Percentiles rank a stretch among this genome's conserved stretches.
These are phyloP conservation scores for Euura lappo DNA, from an alignment of 1,140 invertebrate species.

Conservation along the genomic window DNA sequence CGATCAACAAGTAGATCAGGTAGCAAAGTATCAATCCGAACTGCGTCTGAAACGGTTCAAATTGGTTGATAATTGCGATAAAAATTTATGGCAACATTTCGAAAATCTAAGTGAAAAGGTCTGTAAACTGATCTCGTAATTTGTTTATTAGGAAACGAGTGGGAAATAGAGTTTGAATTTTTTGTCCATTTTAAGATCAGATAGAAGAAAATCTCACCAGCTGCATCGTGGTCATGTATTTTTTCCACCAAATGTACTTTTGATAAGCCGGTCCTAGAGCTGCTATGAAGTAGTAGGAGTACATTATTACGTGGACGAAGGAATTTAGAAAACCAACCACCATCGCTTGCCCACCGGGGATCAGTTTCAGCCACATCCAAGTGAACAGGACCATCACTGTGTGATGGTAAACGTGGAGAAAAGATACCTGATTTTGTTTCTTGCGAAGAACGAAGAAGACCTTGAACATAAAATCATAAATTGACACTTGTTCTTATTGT, in stretches of 20 bases:
- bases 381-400: slow-evolving; percentile 60
- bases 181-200: too few species aligned
- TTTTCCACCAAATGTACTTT: slow-evolving; percentile 84
- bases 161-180: too few species aligned
- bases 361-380: slow-evolving; percentile 59
- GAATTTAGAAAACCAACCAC: slow-evolving; percentile 67
- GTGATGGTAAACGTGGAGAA: slow-evolving; percentile 71
- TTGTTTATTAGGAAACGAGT: too few species aligned
- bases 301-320: slow-evolving; percentile 78
- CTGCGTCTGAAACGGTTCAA: slow-evolving; percentile 56
- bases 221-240: slow-evolving; percentile 79
- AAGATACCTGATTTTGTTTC: slow-evolving; percentile 67
- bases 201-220: slow-evolving; percentile 60
- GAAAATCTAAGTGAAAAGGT: too few species aligned
- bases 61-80: background rate
- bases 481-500: too few species aligned
- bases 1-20: slow-evolving; percentile 56
- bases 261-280: slow-evolving; percentile 72
- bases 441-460: slow-evolving; percentile 69
- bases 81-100: too few species aligned
- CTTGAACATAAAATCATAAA: slow-evolving; percentile 45
- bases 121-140: too few species aligned
- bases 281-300: slow-evolving; percentile 75
- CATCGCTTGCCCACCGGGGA: slow-evolving; percentile 62
- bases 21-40: slow-evolving; percentile 65